Percentiles rank a stretch among this genome's conserved stretches.
Conservation (phyloP, 2,113 vertebrate species). For the Pomatorhinus ruficollis region DNA sequence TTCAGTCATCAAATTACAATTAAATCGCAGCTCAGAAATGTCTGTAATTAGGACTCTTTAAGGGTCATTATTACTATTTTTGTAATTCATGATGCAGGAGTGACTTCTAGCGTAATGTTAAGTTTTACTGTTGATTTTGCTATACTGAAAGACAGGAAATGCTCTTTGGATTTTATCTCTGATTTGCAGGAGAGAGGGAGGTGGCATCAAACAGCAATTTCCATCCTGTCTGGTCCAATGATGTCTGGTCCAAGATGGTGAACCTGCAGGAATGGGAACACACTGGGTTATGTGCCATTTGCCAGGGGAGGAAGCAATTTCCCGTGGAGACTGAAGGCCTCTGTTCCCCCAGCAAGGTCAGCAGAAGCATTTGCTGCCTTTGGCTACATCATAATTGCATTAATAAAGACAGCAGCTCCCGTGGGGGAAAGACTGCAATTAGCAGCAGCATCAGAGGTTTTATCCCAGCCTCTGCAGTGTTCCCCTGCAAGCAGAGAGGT, state of each 20-base stretch:
- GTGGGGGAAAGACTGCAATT: slow-evolving; percentile 12
- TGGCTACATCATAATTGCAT: slow-evolving; percentile 39
- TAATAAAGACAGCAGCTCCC: slow-evolving; percentile 35
- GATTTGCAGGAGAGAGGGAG: background rate
- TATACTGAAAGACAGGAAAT: background rate
- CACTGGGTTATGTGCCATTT: background rate
- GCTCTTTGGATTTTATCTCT: background rate
- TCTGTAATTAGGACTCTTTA: background rate
- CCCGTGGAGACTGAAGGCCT: background rate
- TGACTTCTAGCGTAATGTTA: background rate
- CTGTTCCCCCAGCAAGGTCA: slow-evolving; percentile 25
- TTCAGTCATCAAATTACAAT: background rate
- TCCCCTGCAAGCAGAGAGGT: background rate
- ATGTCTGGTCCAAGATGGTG: background rate
- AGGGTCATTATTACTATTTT: background rate
- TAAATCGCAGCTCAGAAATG: background rate
- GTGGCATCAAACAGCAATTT: background rate
- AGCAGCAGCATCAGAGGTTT: slow-evolving; percentile 19
- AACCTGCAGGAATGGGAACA: background rate
- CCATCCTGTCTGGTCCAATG: background rate
- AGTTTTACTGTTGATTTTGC: background rate
- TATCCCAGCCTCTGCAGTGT: background rate
- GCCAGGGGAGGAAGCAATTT: background rate
- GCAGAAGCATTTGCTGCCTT: slow-evolving; percentile 37
- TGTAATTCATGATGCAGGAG: background rate